phyloP scores from a whole-genome alignment of 2,888 invertebrate species.

The Apomyelois bistriatella region DNA sequence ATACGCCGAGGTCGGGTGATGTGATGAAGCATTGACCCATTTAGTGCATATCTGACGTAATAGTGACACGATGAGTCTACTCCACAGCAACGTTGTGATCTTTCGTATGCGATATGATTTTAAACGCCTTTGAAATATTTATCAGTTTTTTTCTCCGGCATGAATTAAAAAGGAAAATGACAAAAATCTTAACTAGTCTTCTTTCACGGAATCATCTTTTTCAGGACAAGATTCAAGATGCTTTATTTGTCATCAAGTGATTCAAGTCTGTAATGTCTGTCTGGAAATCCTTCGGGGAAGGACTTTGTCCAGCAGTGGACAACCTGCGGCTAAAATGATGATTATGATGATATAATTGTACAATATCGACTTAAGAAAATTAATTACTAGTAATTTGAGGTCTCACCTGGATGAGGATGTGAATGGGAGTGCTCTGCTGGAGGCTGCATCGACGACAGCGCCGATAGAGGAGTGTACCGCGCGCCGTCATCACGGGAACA shows the following conservation, averaged over 20 bases:
- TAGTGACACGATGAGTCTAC: background rate
- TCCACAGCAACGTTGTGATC: background rate
- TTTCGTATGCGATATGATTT: background rate
- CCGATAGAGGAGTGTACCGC: slow-evolving; percentile 90
- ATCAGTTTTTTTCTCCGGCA: background rate
- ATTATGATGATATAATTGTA: no score
- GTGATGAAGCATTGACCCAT: slow-evolving; percentile 19
- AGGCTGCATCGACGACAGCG: slow-evolving; percentile 93
- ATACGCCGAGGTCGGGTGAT: slow-evolving; percentile 11
- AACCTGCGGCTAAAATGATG: no score
- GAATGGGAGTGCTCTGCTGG: slow-evolving; percentile 74
- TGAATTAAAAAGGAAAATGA: no score
- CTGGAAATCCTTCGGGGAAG: no score
- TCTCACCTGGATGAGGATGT: slow-evolving; percentile 81
- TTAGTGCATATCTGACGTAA: slow-evolving; percentile 16
- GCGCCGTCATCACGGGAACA: slow-evolving; percentile 65
- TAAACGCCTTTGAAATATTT: background rate
- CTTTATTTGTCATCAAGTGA: no score
- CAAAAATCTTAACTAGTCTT: no score
- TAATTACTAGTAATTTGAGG: no score
- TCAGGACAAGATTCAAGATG: no score
- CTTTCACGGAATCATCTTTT: no score
- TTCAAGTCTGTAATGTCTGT: no score
- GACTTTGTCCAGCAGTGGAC: no score
- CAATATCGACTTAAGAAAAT: no score